phyloP scores from a whole-genome alignment of 2,797 vertebrate species.

The Notamacropus eugenii region DNA sequence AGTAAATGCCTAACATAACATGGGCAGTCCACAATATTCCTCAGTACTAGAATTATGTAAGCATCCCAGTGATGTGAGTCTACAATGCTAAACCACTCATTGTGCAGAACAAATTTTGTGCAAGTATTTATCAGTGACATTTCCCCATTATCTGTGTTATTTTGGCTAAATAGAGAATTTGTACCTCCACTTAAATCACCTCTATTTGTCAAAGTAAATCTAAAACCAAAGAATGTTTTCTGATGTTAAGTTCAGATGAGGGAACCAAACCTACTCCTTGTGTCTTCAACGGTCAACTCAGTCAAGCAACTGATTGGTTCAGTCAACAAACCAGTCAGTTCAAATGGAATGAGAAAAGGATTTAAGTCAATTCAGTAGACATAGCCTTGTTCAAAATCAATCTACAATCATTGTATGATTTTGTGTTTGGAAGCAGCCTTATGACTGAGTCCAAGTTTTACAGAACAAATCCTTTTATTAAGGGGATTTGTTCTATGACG shows the following conservation, averaged over 20 bases:
- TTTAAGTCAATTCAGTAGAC: background rate
- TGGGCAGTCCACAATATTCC: background rate
- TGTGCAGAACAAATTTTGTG: conserved; percentile 1
- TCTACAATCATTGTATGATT: background rate
- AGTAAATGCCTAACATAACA: conserved; percentile 4
- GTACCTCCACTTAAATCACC: background rate
- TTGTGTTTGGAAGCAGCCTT: background rate
- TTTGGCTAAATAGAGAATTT: conserved; percentile 37
- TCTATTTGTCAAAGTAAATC: conserved; percentile 39
- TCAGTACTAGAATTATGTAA: background rate
- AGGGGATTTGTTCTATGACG: too few species aligned
- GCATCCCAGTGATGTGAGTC: background rate
- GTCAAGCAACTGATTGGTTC: background rate
- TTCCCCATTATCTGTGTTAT: conserved; percentile 42
- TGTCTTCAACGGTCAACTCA: background rate
- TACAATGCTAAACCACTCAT: background rate
- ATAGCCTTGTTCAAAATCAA: background rate
- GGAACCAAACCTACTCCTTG: background rate
- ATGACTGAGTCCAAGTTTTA: too few species aligned
- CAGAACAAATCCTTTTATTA: too few species aligned
- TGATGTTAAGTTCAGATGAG: conserved; percentile 3
- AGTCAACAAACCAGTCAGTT: conserved; percentile 3
- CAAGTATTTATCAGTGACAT: conserved; percentile 54
- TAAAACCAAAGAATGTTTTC: conserved; percentile 22
- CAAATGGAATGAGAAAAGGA: background rate